A percentile compares a stretch with the other conserved stretches of the same genome.
Conservation (phyloP, 2,113 vertebrate species). For the Varanus komodoensis region DNA sequence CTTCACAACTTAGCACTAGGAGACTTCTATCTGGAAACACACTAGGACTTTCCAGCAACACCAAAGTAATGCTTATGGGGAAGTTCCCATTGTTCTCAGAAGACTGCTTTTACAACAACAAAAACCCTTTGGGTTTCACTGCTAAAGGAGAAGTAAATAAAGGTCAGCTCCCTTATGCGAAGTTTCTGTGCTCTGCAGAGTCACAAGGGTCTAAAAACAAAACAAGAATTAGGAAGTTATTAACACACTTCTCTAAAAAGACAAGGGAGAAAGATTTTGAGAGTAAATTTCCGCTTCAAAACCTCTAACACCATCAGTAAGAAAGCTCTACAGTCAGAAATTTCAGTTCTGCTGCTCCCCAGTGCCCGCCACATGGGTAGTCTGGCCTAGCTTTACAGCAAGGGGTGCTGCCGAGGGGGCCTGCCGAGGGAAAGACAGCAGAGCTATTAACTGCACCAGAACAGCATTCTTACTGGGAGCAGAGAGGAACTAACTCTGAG, state of each 20-base stretch:
- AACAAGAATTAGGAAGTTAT: background rate
- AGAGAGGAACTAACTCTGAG: too few species aligned
- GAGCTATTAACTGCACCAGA: too few species aligned
- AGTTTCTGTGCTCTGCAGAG: background rate
- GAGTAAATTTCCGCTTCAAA: too few species aligned
- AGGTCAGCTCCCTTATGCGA: slow-evolving; percentile 32
- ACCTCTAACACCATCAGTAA: background rate
- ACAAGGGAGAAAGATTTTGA: background rate
- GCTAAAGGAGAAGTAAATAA: slow-evolving; percentile 3
- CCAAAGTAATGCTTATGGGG: background rate
- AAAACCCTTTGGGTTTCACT: background rate
- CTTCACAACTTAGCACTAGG: too few species aligned
- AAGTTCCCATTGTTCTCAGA: background rate
- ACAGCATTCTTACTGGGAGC: too few species aligned
- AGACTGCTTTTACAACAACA: background rate
- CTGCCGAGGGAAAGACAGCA: too few species aligned
- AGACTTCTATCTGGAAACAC: too few species aligned
- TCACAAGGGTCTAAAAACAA: background rate
- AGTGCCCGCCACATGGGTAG: background rate
- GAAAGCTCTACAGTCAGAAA: background rate
- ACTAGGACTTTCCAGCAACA: background rate
- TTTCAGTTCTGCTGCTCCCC: background rate
- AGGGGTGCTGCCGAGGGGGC: too few species aligned
- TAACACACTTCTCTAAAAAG: background rate
- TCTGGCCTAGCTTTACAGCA: background rate